Evolutionary conservation across 2,888 invertebrate genomes (phyloP).

Genomic region (Thyatira batis): DNA sequence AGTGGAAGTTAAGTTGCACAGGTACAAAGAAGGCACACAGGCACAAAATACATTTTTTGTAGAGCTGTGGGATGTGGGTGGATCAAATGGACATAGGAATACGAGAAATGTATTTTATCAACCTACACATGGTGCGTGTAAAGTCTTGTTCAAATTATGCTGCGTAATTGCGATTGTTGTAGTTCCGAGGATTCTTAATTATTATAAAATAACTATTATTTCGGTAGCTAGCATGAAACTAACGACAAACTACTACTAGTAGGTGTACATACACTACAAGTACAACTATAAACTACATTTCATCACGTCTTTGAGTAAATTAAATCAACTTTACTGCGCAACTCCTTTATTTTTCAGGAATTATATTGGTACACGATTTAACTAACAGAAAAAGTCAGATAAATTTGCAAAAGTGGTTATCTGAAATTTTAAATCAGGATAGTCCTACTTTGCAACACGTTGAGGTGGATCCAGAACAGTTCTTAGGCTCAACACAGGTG

Average conservation of each 20-base stretch:
- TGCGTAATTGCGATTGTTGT: too few species aligned
- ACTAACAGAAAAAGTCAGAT: constrained; percentile 97
- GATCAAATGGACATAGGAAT: constrained; percentile 95
- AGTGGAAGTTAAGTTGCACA: constrained; percentile 97
- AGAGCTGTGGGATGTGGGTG: constrained; percentile 98
- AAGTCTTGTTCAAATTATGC: too few species aligned
- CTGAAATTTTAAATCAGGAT: constrained; percentile 92
- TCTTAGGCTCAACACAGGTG: constrained; percentile 90
- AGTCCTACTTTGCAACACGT: constrained; percentile 79
- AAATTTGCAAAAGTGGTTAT: constrained; percentile 96
- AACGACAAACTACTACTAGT: too few species aligned
- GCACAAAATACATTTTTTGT: constrained; percentile 95
- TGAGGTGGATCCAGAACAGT: constrained; percentile 92
- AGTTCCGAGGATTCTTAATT: too few species aligned
- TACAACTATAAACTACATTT: too few species aligned
- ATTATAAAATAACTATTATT: too few species aligned
- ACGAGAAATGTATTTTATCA: constrained; percentile 97
- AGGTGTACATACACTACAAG: too few species aligned
- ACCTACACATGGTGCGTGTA: constrained; percentile 90
- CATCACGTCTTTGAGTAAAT: too few species aligned
- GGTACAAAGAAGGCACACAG: constrained; percentile 96
- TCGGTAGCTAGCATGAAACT: too few species aligned
- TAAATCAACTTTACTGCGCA: background rate
- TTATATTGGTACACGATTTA: constrained; percentile 97
- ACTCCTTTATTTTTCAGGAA: constrained; percentile 77